These are phyloP conservation scores for Tuta absoluta DNA, from an alignment of 2,888 invertebrate species.

Conservation along the genomic window DNA sequence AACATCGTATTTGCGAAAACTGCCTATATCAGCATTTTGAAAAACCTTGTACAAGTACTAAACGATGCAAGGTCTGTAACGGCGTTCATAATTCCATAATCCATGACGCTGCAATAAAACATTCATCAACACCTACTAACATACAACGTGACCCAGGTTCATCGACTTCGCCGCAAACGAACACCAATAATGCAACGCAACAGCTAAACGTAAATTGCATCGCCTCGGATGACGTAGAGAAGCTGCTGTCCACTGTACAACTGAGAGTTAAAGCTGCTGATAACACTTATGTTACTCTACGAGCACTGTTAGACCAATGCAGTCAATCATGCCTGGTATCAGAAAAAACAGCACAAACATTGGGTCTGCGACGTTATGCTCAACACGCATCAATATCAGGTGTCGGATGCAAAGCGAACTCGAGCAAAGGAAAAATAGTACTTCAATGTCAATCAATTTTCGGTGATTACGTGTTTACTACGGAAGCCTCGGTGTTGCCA, in stretches of 20 bases:
- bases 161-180: too few relatives aligned
- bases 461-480: not conserved
- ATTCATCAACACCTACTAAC: too few relatives aligned
- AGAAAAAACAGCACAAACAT: too few relatives aligned
- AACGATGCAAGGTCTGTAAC: not conserved
- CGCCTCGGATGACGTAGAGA: constrained; percentile 14
- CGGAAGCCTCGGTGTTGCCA: not conserved
- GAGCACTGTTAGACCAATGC: too few relatives aligned
- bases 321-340: too few relatives aligned
- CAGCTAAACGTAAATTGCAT: constrained; percentile 19
- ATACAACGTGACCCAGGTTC: too few relatives aligned
- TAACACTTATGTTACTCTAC: too few relatives aligned
- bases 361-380: too few relatives aligned
- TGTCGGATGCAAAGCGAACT: not conserved
- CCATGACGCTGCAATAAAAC: too few relatives aligned
- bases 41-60: not conserved
- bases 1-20: not conserved
- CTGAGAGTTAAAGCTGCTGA: constrained; percentile 17
- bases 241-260: constrained; percentile 15
- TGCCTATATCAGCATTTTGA: not conserved
- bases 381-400: not conserved
- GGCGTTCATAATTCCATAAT: not conserved
- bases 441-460: too few relatives aligned
- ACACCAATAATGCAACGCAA: too few relatives aligned
- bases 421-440: not conserved